Base-by-base conservation (phyloP, 92 coral and sea anemone genomes). In the Heliopora coerulea region DNA sequence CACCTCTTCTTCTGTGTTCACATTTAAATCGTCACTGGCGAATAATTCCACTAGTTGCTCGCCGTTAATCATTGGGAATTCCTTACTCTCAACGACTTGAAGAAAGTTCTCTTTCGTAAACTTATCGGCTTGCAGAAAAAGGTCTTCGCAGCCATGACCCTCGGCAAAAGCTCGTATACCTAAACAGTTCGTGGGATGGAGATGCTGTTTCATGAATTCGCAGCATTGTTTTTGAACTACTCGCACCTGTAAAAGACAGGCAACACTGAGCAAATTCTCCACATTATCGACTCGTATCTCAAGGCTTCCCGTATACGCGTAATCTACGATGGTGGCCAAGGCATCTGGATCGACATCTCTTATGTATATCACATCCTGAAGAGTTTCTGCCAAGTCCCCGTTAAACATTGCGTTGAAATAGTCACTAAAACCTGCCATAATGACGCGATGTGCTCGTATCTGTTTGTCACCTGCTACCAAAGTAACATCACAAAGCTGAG, bases 391-490 rank as follows among this genome's bases (percentile, higher is more conserved):
- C 77, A 95, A 76, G 3, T 90, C 99, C 25, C 96, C 88, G 4
- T 96, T 95, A 65, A 95, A 95, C 99, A 95, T 90, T 0, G 99
- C 99, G 74, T 96, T 87, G 64, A 95, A 95, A 83, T 95, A 95
- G 70, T 95, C 99, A 77, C 99, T 95, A 77, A 95, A 95, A 23
- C 96, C 96, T 6, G 99, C 96, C 59, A 95, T 81, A 46, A 95
- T 89, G 15, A 95, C 86, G 18, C 95, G 88, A 58, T 95, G 99
- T 31, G 99, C 99, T 73, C 74, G 82, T 48, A 95, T 86, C 54
- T 77, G 83, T 62, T 79, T 90, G 74, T 90, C 93, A 14, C 96
- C 96, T 62, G 87, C 91, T 34, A 90, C 83, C 29, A 95, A 80
- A 58, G 87, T 88, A 62, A 95, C 88, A 79, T 95, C 99, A 52